Base-by-base conservation (phyloP, 1,140 invertebrate species). In the Brachionus koreanus region DNA sequence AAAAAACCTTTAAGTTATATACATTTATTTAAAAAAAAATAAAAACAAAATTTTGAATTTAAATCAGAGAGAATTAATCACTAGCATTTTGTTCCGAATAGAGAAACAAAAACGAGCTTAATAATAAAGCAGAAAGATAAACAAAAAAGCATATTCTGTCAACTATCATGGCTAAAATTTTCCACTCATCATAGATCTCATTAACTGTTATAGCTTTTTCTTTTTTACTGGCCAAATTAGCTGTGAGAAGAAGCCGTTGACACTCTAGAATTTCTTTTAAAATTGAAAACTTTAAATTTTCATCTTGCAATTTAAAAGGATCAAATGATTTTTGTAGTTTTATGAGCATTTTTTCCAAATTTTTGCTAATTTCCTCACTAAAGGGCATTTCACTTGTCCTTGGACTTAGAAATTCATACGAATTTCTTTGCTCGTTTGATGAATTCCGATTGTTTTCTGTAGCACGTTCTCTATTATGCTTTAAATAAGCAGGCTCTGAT, bases 111-210 rank as follows among this genome's bases (percentile, higher is more conserved):
- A 61, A 1, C 25, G 76, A 79, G 35, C 76, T 79, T 9, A 57
- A 19, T 61, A 79, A 61, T 16, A 79, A 43, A 37, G 76, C 76
- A 2, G 57, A 61, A 7, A 79, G 57, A 52, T 82, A 82, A 46
- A 82, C 10, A 65, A 82, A 65, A 69, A 82, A 82, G 35, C 79
- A 82, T 35, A 82, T 65, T 33, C 79, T 61, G 42, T 82, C 79
- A 37, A 82, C 57, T 43, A 82, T 52, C 57, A 82, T 65, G 10
- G 79, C 79, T 10, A 82, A 52, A 39, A 82, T 67, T 67, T 82
- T 82, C 79, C 79, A 82, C 65, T 82, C 79, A 35, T 82, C 79
- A 67, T 82, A 82, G 6, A 82, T 82, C 13, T 82, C 61, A 67
- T 39, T 65, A 19, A 42, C 42, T 23, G 35, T 67, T 5, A 49